Conservation (phyloP, 30 jellyfish, hydroid and myxozoan genomes). For the Haliclystus octoradiatus region DNA sequence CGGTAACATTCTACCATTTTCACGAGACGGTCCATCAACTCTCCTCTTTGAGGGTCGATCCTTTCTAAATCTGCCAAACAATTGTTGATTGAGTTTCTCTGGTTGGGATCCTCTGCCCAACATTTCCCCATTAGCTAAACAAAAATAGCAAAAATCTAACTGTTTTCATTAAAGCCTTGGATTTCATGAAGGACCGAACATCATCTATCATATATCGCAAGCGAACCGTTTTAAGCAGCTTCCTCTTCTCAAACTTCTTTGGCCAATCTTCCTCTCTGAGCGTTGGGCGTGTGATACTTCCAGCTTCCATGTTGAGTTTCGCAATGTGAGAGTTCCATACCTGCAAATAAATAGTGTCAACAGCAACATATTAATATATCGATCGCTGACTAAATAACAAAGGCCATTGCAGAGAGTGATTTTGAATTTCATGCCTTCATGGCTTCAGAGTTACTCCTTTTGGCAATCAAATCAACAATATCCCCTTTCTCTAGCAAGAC, state of each 20-base stretch:
- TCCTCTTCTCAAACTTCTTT: slow-evolving; percentile 44
- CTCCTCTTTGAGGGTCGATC: slow-evolving; percentile 83
- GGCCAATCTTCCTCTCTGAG: slow-evolving; percentile 80
- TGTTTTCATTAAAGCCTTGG: neutral
- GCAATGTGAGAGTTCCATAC: slow-evolving; percentile 86
- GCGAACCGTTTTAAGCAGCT: slow-evolving; percentile 54
- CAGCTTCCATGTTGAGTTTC: slow-evolving; percentile 70
- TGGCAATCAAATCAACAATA: slow-evolving; percentile 43
- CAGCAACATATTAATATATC: too few relatives aligned
- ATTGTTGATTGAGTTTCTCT: slow-evolving; percentile 58
- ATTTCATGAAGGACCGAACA: neutral
- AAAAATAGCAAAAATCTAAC: neutral
- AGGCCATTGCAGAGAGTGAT: neutral
- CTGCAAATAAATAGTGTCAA: slow-evolving; percentile 4
- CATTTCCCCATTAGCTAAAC: slow-evolving; percentile 67
- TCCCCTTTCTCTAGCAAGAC: slow-evolving; percentile 50
- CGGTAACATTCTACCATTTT: slow-evolving; percentile 68
- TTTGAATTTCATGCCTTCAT: slow-evolving; percentile 11
- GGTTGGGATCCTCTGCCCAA: slow-evolving; percentile 77
- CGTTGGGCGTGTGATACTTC: slow-evolving; percentile 74
- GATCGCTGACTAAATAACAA: too few relatives aligned
- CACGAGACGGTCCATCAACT: slow-evolving; percentile 71
- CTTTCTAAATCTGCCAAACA: slow-evolving; percentile 50
- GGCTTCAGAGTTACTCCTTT: slow-evolving; percentile 29
- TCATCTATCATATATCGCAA: too few relatives aligned